Evolutionary conservation across 2,888 invertebrate species (phyloP).

Genomic region (Exephanes ischioxanthus): DNA sequence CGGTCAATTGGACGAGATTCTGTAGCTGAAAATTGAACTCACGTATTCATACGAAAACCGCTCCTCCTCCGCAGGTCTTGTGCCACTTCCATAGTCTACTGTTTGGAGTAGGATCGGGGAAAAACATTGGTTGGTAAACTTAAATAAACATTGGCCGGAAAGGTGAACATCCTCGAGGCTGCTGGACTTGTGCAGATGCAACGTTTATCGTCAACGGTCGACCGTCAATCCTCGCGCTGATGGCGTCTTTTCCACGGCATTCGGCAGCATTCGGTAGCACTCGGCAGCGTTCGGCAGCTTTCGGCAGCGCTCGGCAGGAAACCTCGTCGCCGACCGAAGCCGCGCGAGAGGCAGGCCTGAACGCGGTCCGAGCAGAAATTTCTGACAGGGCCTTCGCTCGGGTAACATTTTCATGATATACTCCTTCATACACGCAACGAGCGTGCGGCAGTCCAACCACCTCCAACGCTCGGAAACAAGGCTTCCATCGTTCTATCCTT

Average conservation of each 20-base stretch:
- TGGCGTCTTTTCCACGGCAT: conserved; percentile 43
- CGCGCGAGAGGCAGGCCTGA: neutral
- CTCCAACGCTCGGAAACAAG: neutral
- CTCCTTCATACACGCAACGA: neutral
- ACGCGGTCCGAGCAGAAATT: neutral
- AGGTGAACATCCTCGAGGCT: neutral
- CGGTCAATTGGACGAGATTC: no score
- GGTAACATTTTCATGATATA: neutral
- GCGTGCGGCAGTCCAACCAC: conserved; percentile 7
- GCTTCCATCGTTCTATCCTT: conserved; percentile 8
- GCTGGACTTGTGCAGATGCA: neutral
- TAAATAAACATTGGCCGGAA: neutral
- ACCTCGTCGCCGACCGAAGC: conserved; percentile 13
- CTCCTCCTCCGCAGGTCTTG: no score
- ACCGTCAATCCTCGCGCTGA: conserved; percentile 29
- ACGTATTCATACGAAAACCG: neutral
- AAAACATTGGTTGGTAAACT: neutral
- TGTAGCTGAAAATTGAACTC: neutral
- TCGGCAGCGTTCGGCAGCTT: neutral
- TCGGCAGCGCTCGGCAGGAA: neutral
- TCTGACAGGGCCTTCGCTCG: neutral
- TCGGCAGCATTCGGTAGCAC: neutral
- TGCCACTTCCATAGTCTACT: neutral
- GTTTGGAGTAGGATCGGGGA: neutral
- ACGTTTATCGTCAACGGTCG: conserved; percentile 14